Evolutionary conservation across 2,113 vertebrate genomes (phyloP), one percentile per base, ranked within the genome.

Genomic region (Paramormyrops kingsleyae): DNA sequence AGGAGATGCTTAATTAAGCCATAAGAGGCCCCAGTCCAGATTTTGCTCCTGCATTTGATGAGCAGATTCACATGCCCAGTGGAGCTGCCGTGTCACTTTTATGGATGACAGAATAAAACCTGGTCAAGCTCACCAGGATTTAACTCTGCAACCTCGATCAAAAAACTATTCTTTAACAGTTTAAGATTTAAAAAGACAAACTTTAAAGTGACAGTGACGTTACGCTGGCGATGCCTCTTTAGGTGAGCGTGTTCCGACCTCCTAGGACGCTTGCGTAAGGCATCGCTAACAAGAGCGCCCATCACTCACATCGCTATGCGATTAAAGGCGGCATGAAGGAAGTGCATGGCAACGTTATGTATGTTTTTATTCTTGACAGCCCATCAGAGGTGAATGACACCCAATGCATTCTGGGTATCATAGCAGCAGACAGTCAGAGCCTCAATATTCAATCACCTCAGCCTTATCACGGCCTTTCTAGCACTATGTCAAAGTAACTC

Each of bases 1-100:
- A 96, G 93, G 94, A 96, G 93, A 95, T 91, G 94, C 92, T 96
- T 97, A 97, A 98, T 97, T 97, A 96, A 96, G 97, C 96, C 94
- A 92, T 95, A 96, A 96, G 95, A 96, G 93, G 93, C 93, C 91
- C 92, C 94, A 93, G 91, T 89, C 17, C 62, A 90, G 89, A 91
- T 89, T 87, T 49, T 74, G 27, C n/a, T 94, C 91, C 93, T 91
- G 90, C 62, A 89, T 92, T 93, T 92, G 92, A 95, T 91, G 91
- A 93, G 94, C 93, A 91, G 90, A 90, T 62, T 94, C 92, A 92
- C 92, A 91, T 93, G 94, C 94, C 93, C 92, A 91, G 88, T 93
- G 94, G 90, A 93, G 87, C 88, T 46, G 87, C 89, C 77, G 49
- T 87, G 66, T 91, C 84, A 90, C 92, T 88, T 91, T 50, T 88